These are phyloP conservation scores for Toxotes chatareus DNA, from an alignment of 2,113 vertebrate species.

Conservation along the genomic window DNA sequence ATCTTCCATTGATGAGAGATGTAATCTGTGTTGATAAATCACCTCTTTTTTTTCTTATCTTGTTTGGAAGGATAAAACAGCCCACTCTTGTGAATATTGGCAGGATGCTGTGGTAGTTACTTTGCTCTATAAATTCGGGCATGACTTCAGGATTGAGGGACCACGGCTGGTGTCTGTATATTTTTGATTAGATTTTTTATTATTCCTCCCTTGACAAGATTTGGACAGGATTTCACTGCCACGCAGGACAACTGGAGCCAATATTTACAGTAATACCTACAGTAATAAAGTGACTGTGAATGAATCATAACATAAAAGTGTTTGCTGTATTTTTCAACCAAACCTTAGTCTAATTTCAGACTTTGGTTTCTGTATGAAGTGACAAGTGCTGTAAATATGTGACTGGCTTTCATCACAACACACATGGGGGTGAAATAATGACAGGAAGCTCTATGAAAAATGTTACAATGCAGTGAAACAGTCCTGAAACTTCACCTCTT, in stretches of 20 bases:
- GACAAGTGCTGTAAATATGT: neutral
- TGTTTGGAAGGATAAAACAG: conserved; percentile 49
- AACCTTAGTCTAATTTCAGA: neutral
- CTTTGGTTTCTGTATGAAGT: neutral
- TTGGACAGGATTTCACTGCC: conserved; percentile 4
- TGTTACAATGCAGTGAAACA: neutral
- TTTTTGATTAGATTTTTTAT: conserved; percentile 28
- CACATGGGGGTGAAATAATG: neutral
- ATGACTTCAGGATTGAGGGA: conserved; percentile 27
- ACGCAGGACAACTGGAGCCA: neutral
- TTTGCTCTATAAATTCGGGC: conserved; percentile 38
- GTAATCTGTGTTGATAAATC: conserved; percentile 68
- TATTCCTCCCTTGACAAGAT: neutral
- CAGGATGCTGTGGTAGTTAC: conserved; percentile 31
- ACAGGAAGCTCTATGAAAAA: neutral
- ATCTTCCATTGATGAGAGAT: conserved; percentile 60
- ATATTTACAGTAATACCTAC: conserved; percentile 5
- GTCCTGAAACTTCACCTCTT: neutral
- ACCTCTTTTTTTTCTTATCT: conserved; percentile 48
- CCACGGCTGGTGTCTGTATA: neutral
- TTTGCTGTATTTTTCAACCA: neutral
- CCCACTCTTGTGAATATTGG: conserved; percentile 38
- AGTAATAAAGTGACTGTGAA: neutral
- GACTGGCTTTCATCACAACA: neutral
- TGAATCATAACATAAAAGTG: neutral